Evolutionary conservation across 2,113 vertebrate genomes (phyloP), one percentile per base, ranked within the genome.

Genomic region (Hippocampus abdominalis): DNA sequence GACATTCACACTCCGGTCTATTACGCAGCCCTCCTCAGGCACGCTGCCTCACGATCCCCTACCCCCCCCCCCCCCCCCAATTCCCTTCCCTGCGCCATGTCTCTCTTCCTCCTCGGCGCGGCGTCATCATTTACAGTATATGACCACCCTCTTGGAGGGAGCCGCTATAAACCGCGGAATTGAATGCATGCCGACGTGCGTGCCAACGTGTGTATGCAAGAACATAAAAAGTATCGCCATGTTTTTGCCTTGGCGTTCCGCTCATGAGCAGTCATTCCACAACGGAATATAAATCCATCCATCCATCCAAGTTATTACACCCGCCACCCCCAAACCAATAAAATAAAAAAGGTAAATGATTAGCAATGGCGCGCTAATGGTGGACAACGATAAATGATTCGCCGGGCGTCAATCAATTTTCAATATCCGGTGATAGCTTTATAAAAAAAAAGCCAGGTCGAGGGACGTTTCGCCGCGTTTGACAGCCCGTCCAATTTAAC

Each of bases 111-210:
- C 54, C 46, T 57, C 5, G 0, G 53, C n/a, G 29, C 46, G 8
- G 39, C 62, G 21, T 42, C 62, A 44, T 21, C 25, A 64, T 64
- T 64, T 64, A 44, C 39, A 64, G 62, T 44, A 25, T 64, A 64
- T 64, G 62, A 64, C 44, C 62, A 44, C 12, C 63, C 63, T 64
- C 63, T 64, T 11, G 13, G n/a, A 81, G 84, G 78, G 81, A 75
- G 36, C 74, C 68, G 53, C 75, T 77, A 80, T 84, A 86, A 88
- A 65, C 80, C 81, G 79, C 69, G 40, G 84, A 80, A 89, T 87
- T 89, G 83, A 83, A 80, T 73, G 75, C 75, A 78, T 62, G 73
- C 32, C 42, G 69, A 53, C 18, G 75, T 39, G 57, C 77, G 72
- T 68, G 71, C 65, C 44, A 60, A 66, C 73, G 69, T 78, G 72